Evolutionary conservation across 2,888 invertebrate species (phyloP), one percentile per base, ranked within the genome.

Genomic region (Lysandra bellargus): DNA sequence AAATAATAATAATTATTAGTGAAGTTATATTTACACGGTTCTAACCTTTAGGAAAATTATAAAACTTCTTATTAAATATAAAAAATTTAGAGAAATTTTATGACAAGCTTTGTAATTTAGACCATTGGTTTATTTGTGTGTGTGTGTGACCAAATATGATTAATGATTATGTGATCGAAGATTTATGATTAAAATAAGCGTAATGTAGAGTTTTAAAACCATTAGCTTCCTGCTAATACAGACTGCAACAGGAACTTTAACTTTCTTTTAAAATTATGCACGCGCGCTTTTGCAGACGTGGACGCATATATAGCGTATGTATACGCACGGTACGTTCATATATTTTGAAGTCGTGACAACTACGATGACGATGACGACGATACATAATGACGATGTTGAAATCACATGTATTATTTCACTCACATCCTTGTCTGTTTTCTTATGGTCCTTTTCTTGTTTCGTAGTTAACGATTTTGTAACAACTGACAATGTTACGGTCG

Each of bases 401-500:
- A 53, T 64, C 53, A 23, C 17, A 14, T 57, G 12, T 57, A 17
- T 57, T 57, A n/a, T 30, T 81, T 80, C 79, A 81, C 85, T 85
- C 81, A 84, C 83, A 79, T 86, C 87, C 1, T 86, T 84, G 0
- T 79, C 53, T 4, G 81, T 79, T 23, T 83, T 83, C 0, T 81
- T n/a, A 0, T 80, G 80, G 76, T 84, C 85, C 30, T 76, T 53
- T 0, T 85, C 83, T 2, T 82, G 80, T 14, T 80, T 79, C 37
- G 83, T 85, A 1, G 81, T 85, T 80, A 89, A 40, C 0, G 85
- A 81, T 79, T 91, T 92, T 1, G 90, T 91, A 60, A 91, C 89
- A 2, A 93, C 88, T 0, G 91, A 89, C 1, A 93, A 81, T 0
- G 91, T 92, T 61, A 92, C 84, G 0, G 88, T 87, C 2, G 90